These are phyloP conservation scores for Zaprionus camerounensis DNA, from an alignment of 1,140 invertebrate genomes.

Conservation along the genomic window DNA sequence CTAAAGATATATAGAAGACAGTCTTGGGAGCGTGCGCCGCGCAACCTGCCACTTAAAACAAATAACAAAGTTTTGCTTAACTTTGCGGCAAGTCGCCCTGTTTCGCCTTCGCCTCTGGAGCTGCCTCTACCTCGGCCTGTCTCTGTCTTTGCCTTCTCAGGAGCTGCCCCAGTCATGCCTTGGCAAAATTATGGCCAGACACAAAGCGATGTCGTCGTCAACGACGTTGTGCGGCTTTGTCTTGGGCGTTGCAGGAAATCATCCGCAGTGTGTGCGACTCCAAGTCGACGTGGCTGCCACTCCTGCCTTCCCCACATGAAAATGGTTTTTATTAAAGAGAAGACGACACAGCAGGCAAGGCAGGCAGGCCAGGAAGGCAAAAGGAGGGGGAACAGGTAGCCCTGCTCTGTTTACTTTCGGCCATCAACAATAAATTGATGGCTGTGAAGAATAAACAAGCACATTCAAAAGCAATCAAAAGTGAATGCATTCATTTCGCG, in stretches of 20 bases:
- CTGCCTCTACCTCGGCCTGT: background rate
- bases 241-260: slow-evolving; percentile 72
- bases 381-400: background rate
- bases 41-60: slow-evolving; percentile 82
- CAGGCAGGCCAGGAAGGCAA: background rate
- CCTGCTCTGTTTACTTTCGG: slow-evolving; percentile 30
- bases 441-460: slow-evolving; percentile 33
- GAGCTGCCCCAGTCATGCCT: slow-evolving; percentile 44
- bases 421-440: slow-evolving; percentile 48
- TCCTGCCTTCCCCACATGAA: slow-evolving; percentile 61
- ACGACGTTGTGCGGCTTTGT: slow-evolving; percentile 64
- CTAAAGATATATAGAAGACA: slow-evolving; percentile 37
- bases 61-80: slow-evolving; percentile 83
- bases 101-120: slow-evolving; percentile 13
- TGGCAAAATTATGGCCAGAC: slow-evolving; percentile 80
- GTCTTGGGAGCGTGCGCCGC: slow-evolving; percentile 61
- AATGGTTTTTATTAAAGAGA: slow-evolving; percentile 79
- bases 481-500: slow-evolving; percentile 8
- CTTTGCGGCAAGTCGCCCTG: slow-evolving; percentile 70
- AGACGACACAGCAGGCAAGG: slow-evolving; percentile 54
- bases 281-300: slow-evolving; percentile 21
- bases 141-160: slow-evolving; percentile 17
- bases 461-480: slow-evolving; percentile 37
- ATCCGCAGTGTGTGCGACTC: slow-evolving; percentile 36
- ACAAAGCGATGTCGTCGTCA: slow-evolving; percentile 69